Evolutionary conservation across 2,888 invertebrate species (phyloP).

Genomic region (Desoria tigrina): DNA sequence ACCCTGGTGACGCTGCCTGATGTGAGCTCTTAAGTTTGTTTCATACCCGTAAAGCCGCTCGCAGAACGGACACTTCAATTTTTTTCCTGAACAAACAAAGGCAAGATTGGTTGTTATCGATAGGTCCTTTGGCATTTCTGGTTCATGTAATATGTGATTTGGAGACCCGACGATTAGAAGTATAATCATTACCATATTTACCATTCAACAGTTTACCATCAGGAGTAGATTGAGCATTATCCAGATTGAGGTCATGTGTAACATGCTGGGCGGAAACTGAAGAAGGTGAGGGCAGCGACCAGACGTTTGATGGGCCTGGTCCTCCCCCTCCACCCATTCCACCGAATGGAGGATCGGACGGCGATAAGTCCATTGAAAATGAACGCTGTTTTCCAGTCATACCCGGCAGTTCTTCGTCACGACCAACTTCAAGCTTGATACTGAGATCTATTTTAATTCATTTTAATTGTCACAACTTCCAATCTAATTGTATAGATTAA

Average conservation of each 20-base stretch:
- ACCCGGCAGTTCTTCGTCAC: slow-evolving; percentile 49
- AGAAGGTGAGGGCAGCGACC: slow-evolving; percentile 52
- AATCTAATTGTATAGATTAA: too few species aligned
- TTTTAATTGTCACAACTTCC: too few species aligned
- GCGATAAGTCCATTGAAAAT: slow-evolving; percentile 53
- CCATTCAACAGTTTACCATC: slow-evolving; percentile 48
- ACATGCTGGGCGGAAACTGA: slow-evolving; percentile 50
- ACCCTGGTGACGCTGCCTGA: slow-evolving; percentile 86
- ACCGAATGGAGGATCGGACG: slow-evolving; percentile 53
- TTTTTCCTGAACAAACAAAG: slow-evolving; percentile 69
- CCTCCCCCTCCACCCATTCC: slow-evolving; percentile 47
- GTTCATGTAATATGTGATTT: too few species aligned
- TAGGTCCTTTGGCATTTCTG: too few species aligned
- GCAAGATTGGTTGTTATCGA: too few species aligned
- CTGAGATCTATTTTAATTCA: slow-evolving; percentile 68
- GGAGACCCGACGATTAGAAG: too few species aligned
- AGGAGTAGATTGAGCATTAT: slow-evolving; percentile 51
- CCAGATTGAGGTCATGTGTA: slow-evolving; percentile 49
- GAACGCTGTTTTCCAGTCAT: slow-evolving; percentile 53
- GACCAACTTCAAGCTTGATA: slow-evolving; percentile 67
- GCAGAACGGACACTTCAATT: slow-evolving; percentile 88
- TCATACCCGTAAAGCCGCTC: slow-evolving; percentile 89
- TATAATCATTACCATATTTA: too few species aligned
- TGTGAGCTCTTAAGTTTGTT: slow-evolving; percentile 87
- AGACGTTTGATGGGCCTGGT: slow-evolving; percentile 49